Evolutionary conservation across 2,888 invertebrate species (phyloP).

Genomic region (Athripsodes cinereus): DNA sequence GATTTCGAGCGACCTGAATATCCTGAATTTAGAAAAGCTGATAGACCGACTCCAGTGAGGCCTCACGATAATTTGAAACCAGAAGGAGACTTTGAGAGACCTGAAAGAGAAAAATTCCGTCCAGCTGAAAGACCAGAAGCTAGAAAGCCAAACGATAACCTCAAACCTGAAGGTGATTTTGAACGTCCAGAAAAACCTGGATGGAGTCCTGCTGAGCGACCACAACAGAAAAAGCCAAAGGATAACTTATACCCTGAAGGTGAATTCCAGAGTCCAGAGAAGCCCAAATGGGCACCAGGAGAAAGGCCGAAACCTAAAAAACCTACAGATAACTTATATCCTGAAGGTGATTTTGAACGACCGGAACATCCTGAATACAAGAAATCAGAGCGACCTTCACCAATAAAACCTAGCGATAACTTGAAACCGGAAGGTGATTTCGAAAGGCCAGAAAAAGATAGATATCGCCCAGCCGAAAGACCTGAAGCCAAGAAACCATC

Average conservation of each 20-base stretch:
- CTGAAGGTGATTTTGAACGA: slow-evolving; percentile 48
- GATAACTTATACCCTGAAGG: slow-evolving; percentile 58
- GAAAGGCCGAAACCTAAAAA: slow-evolving; percentile 47
- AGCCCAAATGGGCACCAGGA: slow-evolving; percentile 39
- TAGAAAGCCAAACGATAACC: slow-evolving; percentile 40
- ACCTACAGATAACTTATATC: slow-evolving; percentile 59
- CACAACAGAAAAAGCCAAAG: slow-evolving; percentile 52
- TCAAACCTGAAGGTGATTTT: slow-evolving; percentile 52
- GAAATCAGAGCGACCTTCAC: slow-evolving; percentile 43
- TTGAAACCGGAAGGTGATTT: too few species aligned
- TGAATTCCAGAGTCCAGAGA: slow-evolving; percentile 43
- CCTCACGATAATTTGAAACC: slow-evolving; percentile 46
- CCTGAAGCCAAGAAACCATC: too few species aligned
- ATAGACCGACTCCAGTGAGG: slow-evolving; percentile 35
- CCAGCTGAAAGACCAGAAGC: slow-evolving; percentile 40
- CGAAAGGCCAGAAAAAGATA: too few species aligned
- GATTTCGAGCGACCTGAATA: slow-evolving; percentile 42
- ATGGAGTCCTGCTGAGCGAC: slow-evolving; percentile 51
- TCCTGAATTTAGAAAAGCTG: slow-evolving; percentile 36
- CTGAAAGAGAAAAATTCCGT: slow-evolving; percentile 37
- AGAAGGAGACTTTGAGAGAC: slow-evolving; percentile 48
- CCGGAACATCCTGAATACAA: slow-evolving; percentile 33
- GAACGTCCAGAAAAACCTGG: slow-evolving; percentile 50
- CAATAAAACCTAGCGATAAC: too few species aligned
- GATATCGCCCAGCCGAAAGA: too few species aligned